Conservation (phyloP, 2,888 invertebrate species). For the Coenonympha arcania region DNA sequence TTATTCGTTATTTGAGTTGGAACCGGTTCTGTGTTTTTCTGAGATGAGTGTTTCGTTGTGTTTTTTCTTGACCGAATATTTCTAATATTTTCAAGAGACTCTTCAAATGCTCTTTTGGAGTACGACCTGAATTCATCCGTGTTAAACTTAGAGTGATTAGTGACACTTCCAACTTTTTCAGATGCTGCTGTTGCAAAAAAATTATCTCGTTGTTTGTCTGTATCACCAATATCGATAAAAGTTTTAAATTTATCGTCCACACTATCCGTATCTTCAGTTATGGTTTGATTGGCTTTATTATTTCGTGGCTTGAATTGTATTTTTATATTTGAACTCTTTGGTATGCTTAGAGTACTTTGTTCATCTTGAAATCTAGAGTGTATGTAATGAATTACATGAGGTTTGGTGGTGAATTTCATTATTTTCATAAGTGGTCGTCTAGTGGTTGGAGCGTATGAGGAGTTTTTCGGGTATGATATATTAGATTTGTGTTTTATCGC, state of each 20-base stretch:
- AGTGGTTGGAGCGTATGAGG: neutral
- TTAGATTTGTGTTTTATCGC: neutral
- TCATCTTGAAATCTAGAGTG: neutral
- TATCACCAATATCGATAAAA: neutral
- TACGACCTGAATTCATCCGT: neutral
- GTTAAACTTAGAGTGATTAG: neutral
- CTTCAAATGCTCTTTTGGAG: neutral
- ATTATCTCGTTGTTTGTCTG: neutral
- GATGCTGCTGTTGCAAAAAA: neutral
- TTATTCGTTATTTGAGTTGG: neutral
- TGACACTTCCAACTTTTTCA: neutral
- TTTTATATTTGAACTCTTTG: neutral
- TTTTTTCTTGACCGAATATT: neutral
- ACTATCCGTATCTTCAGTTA: neutral
- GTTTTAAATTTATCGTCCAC: neutral
- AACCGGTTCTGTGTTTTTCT: neutral
- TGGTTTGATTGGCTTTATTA: neutral
- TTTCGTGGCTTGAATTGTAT: neutral
- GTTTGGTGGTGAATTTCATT: conserved; percentile 4
- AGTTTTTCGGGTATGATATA: neutral
- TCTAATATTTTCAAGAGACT: neutral
- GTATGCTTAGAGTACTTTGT: neutral
- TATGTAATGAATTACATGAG: conserved; percentile 1
- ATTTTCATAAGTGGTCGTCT: conserved; percentile 9
- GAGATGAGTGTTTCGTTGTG: neutral